Percentiles rank a stretch among this genome's conserved stretches.
These are phyloP conservation scores for Hormiphora californensis DNA, from an alignment of 37 sponge, comb jelly and placozoan genomes.

Conservation along the genomic window DNA sequence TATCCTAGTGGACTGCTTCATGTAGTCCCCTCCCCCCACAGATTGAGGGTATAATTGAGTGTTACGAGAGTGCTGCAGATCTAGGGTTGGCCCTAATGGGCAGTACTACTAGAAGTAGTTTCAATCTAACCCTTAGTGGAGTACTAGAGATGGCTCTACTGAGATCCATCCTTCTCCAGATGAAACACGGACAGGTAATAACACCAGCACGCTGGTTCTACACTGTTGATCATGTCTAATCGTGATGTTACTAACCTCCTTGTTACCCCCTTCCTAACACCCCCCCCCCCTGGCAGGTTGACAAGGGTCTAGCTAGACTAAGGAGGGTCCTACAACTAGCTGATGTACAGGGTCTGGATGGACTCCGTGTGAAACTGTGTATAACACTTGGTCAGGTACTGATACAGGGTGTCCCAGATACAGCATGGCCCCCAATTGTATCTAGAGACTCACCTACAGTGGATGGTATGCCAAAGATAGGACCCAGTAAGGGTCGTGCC, in stretches of 20 bases:
- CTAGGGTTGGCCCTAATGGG: background rate
- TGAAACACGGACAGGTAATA: slow-evolving; percentile 5
- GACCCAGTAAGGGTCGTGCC: slow-evolving; percentile 20
- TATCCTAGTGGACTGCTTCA: too few species aligned
- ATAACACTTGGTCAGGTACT: slow-evolving; percentile 31
- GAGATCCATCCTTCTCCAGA: slow-evolving; percentile 14
- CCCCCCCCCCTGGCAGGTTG: background rate
- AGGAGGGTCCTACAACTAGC: slow-evolving; percentile 7
- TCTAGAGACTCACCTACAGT: background rate
- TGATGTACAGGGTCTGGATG: background rate
- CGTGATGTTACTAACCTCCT: background rate
- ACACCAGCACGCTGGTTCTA: background rate
- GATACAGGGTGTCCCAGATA: slow-evolving; percentile 34
- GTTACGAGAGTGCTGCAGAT: slow-evolving; percentile 38
- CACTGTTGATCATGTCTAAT: background rate
- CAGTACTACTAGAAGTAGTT: slow-evolving; percentile 7
- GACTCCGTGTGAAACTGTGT: background rate
- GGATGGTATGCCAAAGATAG: background rate
- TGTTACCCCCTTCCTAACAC: background rate
- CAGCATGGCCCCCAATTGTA: background rate
- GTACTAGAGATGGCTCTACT: slow-evolving; percentile 28
- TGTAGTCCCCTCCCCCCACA: background rate
- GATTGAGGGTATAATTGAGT: background rate
- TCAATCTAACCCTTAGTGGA: slow-evolving; percentile 13
- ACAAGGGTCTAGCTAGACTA: background rate